Conservation (phyloP, 1,140 invertebrate species). For the Hypothenemus hampei region DNA sequence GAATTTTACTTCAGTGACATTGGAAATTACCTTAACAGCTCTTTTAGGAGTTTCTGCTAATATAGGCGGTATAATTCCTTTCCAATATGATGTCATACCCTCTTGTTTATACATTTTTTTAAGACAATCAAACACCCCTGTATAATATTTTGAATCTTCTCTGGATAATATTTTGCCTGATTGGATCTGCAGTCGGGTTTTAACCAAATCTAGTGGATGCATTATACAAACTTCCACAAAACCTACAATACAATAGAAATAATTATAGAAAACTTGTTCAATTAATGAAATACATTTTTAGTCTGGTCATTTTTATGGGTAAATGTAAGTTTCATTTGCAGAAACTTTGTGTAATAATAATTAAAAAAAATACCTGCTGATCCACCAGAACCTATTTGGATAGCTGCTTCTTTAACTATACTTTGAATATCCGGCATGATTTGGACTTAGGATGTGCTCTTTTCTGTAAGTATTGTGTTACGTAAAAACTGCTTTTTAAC, state of each 20-base stretch:
- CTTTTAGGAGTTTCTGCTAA: slow-evolving; percentile 92
- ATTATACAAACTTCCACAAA: slow-evolving; percentile 93
- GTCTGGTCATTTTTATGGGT: too few relatives aligned
- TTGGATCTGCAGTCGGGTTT: slow-evolving; percentile 83
- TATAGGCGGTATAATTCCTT: slow-evolving; percentile 88
- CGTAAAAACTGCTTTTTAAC: too few relatives aligned
- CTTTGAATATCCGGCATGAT: slow-evolving; percentile 48
- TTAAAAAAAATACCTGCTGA: slow-evolving; percentile 61
- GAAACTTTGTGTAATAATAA: background rate
- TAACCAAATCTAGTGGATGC: slow-evolving; percentile 91
- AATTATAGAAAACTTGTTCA: background rate
- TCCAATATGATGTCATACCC: slow-evolving; percentile 79
- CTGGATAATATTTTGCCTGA: slow-evolving; percentile 38
- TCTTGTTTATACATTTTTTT: slow-evolving; percentile 82
- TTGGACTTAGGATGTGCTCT: too few relatives aligned
- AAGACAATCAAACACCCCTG: slow-evolving; percentile 81
- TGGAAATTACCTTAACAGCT: slow-evolving; percentile 75
- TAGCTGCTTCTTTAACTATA: slow-evolving; percentile 63
- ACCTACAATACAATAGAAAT: slow-evolving; percentile 52
- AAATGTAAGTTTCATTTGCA: background rate
- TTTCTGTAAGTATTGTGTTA: too few relatives aligned
- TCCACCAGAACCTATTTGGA: slow-evolving; percentile 83
- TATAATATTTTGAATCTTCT: slow-evolving; percentile 61
- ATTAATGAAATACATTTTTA: too few relatives aligned
- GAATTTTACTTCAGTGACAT: background rate